A percentile compares a stretch with the other conserved stretches of the same genome.
Conservation (phyloP, 2,888 invertebrate genomes). For the Oasisia sp. region DNA sequence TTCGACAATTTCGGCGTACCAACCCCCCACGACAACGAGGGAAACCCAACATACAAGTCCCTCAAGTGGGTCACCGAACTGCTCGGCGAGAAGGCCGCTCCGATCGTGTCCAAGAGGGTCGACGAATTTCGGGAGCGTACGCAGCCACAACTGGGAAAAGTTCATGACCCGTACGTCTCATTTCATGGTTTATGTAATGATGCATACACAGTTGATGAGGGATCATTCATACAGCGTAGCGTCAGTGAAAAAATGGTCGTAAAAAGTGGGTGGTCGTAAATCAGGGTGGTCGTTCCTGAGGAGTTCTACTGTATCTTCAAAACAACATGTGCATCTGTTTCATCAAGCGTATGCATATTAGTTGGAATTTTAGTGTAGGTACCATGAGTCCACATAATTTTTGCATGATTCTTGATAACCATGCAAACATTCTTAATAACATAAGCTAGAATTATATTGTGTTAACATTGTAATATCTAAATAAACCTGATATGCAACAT, state of each 20-base stretch:
- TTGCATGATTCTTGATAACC: too few species aligned
- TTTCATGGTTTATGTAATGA: not conserved
- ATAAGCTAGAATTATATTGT: too few species aligned
- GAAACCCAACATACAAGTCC: conserved; percentile 51
- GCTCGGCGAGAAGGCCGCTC: conserved; percentile 52
- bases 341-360: not conserved
- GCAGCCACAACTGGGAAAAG: conserved; percentile 61
- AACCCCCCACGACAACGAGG: conserved; percentile 62
- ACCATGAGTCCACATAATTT: too few species aligned
- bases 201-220: too few species aligned
- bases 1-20: conserved; percentile 56
- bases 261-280: too few species aligned
- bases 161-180: conserved; percentile 62
- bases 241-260: too few species aligned
- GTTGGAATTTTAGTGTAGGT: not conserved
- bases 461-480: too few species aligned
- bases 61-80: conserved; percentile 59
- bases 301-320: not conserved
- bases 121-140: conserved; percentile 63
- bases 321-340: not conserved
- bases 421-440: too few species aligned
- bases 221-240: too few species aligned
- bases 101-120: conserved; percentile 59
- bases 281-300: too few species aligned
- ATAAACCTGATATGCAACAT: too few species aligned